Evolutionary conservation across 2,888 invertebrate genomes (phyloP).

Genomic region (Rhagium mordax): DNA sequence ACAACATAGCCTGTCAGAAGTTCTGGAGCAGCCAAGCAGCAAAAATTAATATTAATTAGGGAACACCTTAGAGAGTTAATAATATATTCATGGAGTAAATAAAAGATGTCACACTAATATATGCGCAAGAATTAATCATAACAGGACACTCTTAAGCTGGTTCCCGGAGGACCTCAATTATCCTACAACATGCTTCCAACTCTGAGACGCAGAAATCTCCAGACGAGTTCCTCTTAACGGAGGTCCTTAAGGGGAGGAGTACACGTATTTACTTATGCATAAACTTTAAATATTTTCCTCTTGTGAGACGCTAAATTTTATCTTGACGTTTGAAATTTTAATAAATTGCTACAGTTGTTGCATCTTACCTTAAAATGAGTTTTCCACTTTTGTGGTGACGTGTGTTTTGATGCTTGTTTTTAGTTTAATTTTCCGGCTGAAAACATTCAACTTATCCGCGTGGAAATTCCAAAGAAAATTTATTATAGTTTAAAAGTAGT

Average conservation of each 20-base stretch:
- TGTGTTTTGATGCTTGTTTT: slow-evolving; percentile 7
- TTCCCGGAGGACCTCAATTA: slow-evolving; percentile 46
- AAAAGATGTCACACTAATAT: slow-evolving; percentile 46
- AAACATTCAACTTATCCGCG: slow-evolving; percentile 4
- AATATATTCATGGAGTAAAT: slow-evolving; percentile 43
- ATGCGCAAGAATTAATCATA: slow-evolving; percentile 46
- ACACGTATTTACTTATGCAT: slow-evolving; percentile 52
- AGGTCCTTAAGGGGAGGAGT: slow-evolving; percentile 48
- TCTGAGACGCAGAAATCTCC: slow-evolving; percentile 24
- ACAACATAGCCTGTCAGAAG: neutral
- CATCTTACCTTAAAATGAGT: slow-evolving; percentile 13
- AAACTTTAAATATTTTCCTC: slow-evolving; percentile 60
- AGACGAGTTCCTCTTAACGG: slow-evolving; percentile 17
- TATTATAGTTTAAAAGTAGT: slow-evolving; percentile 23
- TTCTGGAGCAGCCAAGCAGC: neutral
- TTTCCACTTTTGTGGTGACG: slow-evolving; percentile 16
- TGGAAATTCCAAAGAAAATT: slow-evolving; percentile 14
- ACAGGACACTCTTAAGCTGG: slow-evolving; percentile 40
- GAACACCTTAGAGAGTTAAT: slow-evolving; percentile 38
- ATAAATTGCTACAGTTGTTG: slow-evolving; percentile 50
- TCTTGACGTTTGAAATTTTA: slow-evolving; percentile 51
- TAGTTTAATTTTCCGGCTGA: slow-evolving; percentile 18
- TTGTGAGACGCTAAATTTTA: slow-evolving; percentile 53
- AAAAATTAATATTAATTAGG: slow-evolving; percentile 45
- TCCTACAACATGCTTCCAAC: slow-evolving; percentile 31